These are phyloP conservation scores for Takifugu flavidus DNA, from an alignment of 2,113 vertebrate genomes.

Conservation along the genomic window DNA sequence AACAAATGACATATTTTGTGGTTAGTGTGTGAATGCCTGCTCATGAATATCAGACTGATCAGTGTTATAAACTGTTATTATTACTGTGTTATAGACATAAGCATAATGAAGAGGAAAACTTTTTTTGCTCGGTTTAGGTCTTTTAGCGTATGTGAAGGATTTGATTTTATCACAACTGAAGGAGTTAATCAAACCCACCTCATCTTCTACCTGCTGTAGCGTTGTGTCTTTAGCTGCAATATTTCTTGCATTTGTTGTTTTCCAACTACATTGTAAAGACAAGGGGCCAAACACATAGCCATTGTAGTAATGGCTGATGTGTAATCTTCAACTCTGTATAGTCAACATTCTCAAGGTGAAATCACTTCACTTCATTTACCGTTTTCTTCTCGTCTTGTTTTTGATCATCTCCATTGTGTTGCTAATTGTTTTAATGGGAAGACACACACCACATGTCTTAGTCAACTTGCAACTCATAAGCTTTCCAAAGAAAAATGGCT, in stretches of 20 bases:
- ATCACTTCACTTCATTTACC: conserved; percentile 17
- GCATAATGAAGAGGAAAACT: not conserved
- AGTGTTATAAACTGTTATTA: conserved; percentile 2
- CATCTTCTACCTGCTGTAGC: not conserved
- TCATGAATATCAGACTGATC: not conserved
- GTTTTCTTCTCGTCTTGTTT: not conserved
- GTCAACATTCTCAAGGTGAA: conserved; percentile 27
- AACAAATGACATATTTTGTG: not conserved
- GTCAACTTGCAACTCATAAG: conserved; percentile 23
- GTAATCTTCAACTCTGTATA: conserved; percentile 28
- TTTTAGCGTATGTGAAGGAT: too few species aligned
- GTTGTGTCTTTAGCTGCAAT: not conserved
- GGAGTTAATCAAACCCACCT: too few species aligned
- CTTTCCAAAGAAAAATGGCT: conserved; percentile 3
- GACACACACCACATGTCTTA: conserved; percentile 31
- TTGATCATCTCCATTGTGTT: conserved; percentile 7
- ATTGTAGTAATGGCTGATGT: conserved; percentile 13
- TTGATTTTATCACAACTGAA: too few species aligned
- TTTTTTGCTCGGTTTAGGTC: not conserved
- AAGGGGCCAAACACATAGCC: not conserved
- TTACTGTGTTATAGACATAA: not conserved
- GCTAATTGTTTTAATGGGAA: conserved; percentile 1
- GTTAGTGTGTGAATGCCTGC: not conserved
- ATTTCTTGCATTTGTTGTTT: not conserved
- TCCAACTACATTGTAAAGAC: conserved; percentile 25